Evolutionary conservation across 2,888 invertebrate species (phyloP).

Genomic region (Kuschelorhynchus macadamiae): DNA sequence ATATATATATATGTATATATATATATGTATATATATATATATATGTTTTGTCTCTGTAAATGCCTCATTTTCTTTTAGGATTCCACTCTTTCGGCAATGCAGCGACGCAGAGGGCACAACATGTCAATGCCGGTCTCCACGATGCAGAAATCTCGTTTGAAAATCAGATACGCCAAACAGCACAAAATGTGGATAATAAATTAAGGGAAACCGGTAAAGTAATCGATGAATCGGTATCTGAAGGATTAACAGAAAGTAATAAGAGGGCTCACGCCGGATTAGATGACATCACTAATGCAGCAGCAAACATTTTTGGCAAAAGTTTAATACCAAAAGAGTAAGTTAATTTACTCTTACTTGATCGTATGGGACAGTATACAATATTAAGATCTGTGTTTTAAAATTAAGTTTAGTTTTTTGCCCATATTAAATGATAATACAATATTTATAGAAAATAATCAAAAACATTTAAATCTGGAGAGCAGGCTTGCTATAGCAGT

Average conservation of each 20-base stretch:
- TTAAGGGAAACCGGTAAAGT: constrained; percentile 51
- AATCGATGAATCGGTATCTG: constrained; percentile 41
- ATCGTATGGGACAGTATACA: no score
- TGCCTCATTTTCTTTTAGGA: constrained; percentile 27
- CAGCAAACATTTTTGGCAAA: constrained; percentile 55
- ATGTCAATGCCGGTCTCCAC: constrained; percentile 54
- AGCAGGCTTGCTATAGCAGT: no score
- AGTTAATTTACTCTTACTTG: no score
- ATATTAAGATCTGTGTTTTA: no score
- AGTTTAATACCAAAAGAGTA: constrained; percentile 51
- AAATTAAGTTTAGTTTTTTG: no score
- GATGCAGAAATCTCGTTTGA: constrained; percentile 54
- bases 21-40: no score
- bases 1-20: no score
- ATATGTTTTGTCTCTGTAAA: no score
- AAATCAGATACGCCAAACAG: constrained; percentile 52
- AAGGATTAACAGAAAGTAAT: constrained; percentile 54
- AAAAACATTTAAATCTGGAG: no score
- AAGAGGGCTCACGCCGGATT: constrained; percentile 57
- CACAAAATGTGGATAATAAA: constrained; percentile 46
- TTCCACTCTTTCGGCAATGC: constrained; percentile 42
- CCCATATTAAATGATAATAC: no score
- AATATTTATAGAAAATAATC: no score
- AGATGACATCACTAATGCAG: constrained; percentile 54
- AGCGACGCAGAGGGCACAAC: constrained; percentile 50